These are phyloP conservation scores for Helarctos malayanus DNA, from an alignment of 2,797 vertebrate species.

Conservation along the genomic window DNA sequence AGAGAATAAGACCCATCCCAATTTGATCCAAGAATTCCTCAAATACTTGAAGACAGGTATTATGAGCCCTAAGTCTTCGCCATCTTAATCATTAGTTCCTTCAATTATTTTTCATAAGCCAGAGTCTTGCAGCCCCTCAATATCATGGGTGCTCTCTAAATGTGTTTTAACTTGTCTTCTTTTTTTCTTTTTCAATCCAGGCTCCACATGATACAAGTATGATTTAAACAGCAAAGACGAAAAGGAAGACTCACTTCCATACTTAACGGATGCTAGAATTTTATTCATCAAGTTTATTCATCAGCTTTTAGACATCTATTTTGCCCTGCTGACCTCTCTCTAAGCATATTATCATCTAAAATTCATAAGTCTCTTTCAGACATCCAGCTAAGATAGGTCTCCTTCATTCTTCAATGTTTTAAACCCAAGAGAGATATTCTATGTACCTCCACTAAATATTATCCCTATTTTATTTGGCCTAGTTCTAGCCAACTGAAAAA, in stretches of 20 bases:
- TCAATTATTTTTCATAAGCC: conserved; percentile 31
- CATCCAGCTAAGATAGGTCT: not conserved
- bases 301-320: not conserved
- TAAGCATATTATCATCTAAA: not conserved
- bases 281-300: not conserved
- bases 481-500: not conserved
- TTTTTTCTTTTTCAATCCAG: not conserved
- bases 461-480: not conserved
- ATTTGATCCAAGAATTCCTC: not conserved
- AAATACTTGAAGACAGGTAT: not conserved
- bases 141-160: conserved; percentile 24
- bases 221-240: not conserved
- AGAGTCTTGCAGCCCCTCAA: not conserved
- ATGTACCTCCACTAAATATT: not conserved
- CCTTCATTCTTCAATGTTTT: conserved; percentile 4
- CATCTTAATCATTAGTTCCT: conserved; percentile 10
- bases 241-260: conserved; percentile 18
- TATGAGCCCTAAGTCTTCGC: not conserved
- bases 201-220: not conserved
- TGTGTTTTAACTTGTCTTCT: not conserved
- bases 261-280: not conserved
- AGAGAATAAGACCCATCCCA: conserved; percentile 30
- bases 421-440: conserved; percentile 11
- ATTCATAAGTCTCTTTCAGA: not conserved
- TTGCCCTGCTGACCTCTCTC: not conserved